A percentile compares a stretch with the other conserved stretches of the same genome.
Evolutionary conservation across 2,113 vertebrate species (phyloP).

Genomic region (Tachycineta bicolor): DNA sequence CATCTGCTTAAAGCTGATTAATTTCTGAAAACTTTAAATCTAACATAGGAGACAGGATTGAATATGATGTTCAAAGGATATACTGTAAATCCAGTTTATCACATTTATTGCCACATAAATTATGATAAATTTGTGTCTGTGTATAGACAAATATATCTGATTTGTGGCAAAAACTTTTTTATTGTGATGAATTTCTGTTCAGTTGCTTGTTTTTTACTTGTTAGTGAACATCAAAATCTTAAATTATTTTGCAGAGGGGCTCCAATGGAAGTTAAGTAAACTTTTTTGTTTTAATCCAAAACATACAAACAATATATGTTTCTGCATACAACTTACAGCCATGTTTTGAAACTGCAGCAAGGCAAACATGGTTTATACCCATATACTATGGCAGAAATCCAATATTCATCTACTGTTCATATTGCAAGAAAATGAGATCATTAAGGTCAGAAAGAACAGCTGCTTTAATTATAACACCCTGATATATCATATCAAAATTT

Average conservation of each 20-base stretch:
- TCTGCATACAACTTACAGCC: not conserved
- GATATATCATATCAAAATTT: slow-evolving; percentile 36
- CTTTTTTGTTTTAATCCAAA: not conserved
- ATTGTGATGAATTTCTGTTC: not conserved
- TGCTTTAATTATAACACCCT: slow-evolving; percentile 60
- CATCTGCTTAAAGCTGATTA: not conserved
- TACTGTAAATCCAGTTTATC: not conserved
- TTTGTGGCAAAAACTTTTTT: not conserved
- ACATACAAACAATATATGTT: not conserved
- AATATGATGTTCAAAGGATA: not conserved
- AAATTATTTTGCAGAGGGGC: not conserved
- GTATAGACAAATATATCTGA: not conserved
- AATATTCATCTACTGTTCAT: slow-evolving; percentile 35
- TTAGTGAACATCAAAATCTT: not conserved
- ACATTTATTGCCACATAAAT: not conserved
- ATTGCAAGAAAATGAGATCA: slow-evolving; percentile 53
- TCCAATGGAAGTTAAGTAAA: slow-evolving; percentile 16
- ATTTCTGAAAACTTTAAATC: not conserved
- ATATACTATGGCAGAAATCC: slow-evolving; percentile 42
- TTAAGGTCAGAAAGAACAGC: slow-evolving; percentile 56
- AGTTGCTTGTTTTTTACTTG: not conserved
- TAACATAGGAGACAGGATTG: not conserved
- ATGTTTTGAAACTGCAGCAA: slow-evolving; percentile 15
- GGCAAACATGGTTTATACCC: slow-evolving; percentile 32
- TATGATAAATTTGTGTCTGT: not conserved